Conservation (phyloP, 1,140 invertebrate species). For the Sogatella furcifera region DNA sequence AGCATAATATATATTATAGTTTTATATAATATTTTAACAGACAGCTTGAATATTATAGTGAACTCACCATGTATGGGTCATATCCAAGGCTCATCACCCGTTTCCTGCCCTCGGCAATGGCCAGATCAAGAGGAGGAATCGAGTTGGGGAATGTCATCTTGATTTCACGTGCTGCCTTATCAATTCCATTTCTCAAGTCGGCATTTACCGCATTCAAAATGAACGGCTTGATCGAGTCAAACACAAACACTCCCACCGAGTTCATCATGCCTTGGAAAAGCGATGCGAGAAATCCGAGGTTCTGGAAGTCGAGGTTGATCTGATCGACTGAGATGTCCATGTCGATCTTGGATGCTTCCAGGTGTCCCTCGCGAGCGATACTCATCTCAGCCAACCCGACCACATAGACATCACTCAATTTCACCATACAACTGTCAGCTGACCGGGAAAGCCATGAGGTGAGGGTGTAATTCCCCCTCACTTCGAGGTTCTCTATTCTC, state of each 20-base stretch:
- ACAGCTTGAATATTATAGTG: neutral
- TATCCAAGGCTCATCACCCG: constrained; percentile 54
- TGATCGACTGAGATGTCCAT: constrained; percentile 69
- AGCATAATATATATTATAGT: too few relatives aligned
- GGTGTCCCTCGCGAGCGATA: constrained; percentile 57
- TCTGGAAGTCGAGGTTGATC: constrained; percentile 68
- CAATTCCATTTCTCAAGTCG: constrained; percentile 36
- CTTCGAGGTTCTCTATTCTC: constrained; percentile 52
- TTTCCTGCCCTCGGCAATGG: constrained; percentile 57
- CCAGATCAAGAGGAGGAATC: constrained; percentile 71
- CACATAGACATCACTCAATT: constrained; percentile 53
- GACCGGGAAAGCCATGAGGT: constrained; percentile 54
- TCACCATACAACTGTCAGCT: constrained; percentile 60
- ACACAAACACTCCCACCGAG: constrained; percentile 62
- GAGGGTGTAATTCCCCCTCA: constrained; percentile 61
- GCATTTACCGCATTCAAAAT: constrained; percentile 65
- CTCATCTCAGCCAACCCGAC: constrained; percentile 50
- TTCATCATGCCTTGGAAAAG: constrained; percentile 66
- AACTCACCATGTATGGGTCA: constrained; percentile 54
- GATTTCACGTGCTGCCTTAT: constrained; percentile 35
- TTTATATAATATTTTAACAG: too few relatives aligned
- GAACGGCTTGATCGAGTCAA: constrained; percentile 75
- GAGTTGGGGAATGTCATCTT: constrained; percentile 71
- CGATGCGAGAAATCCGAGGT: constrained; percentile 60
- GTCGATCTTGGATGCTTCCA: constrained; percentile 62